Evolutionary conservation across 2,797 vertebrate genomes (phyloP).

Genomic region (Poecile montanus): DNA sequence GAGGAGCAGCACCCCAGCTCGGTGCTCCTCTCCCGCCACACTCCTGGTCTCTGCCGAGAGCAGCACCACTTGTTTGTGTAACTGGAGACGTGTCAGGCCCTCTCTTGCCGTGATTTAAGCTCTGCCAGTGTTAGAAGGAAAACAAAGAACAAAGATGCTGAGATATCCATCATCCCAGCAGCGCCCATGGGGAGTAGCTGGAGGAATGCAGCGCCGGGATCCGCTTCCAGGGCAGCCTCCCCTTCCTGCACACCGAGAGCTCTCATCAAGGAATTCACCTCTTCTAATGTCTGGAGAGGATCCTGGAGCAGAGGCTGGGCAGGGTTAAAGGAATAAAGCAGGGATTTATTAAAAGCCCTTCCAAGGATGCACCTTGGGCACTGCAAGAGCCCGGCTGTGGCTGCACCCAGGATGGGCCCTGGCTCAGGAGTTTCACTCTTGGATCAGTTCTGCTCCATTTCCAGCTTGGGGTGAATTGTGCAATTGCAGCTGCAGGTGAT

Average conservation of each 20-base stretch:
- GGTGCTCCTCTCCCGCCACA: not conserved
- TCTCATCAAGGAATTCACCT: constrained; percentile 28
- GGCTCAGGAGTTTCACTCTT: not conserved
- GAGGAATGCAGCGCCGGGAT: constrained; percentile 55
- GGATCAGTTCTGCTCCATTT: rapidly evolving
- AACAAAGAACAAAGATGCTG: constrained; percentile 78
- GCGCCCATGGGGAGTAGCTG: constrained; percentile 55
- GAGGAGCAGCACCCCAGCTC: not conserved
- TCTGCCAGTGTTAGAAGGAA: constrained; percentile 62
- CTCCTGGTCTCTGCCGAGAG: not conserved
- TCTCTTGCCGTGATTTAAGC: constrained; percentile 75
- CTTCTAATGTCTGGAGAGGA: not conserved
- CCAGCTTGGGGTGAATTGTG: not conserved
- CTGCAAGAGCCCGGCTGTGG: not conserved
- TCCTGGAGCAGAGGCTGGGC: not conserved
- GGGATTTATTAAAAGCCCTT: not conserved
- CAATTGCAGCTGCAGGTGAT: not conserved
- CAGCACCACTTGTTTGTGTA: constrained; percentile 66
- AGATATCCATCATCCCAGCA: constrained; percentile 74
- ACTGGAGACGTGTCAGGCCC: constrained; percentile 61
- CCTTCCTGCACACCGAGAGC: constrained; percentile 59
- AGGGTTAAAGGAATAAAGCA: not conserved
- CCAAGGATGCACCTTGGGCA: not conserved
- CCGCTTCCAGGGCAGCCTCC: constrained; percentile 58
- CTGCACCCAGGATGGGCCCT: not conserved